Conservation (phyloP, 2,888 invertebrate species). For the Sarcophaga variegata region DNA sequence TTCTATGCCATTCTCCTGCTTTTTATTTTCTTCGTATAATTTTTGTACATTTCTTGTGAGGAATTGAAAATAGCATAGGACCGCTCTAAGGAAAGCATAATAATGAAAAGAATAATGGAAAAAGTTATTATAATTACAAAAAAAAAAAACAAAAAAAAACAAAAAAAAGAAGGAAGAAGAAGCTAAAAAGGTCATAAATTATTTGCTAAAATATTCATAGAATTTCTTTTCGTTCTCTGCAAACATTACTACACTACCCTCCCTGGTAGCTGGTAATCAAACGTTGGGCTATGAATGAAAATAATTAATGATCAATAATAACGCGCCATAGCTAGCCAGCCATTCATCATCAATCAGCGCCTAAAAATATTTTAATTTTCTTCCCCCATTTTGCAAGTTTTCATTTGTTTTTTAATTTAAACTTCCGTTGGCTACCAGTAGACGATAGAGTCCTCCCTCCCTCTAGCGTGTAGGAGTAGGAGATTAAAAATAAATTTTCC, state of each 20-base stretch:
- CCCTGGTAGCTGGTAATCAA: too few species aligned
- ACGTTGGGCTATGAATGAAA: constrained; percentile 41
- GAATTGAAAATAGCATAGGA: constrained; percentile 26
- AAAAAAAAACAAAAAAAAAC: constrained; percentile 1
- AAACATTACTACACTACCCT: background rate
- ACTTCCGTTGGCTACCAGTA: constrained; percentile 3
- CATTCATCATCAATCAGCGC: constrained; percentile 59
- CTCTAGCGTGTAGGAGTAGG: background rate
- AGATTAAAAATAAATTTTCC: constrained; percentile 54
- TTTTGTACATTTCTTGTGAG: constrained; percentile 27
- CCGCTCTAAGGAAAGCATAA: too few species aligned
- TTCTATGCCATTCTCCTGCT: too few species aligned
- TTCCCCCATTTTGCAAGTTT: background rate
- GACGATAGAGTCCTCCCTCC: too few species aligned
- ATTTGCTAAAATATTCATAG: constrained; percentile 58
- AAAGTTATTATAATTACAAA: background rate
- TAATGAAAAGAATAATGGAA: too few species aligned
- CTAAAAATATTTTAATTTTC: constrained; percentile 39
- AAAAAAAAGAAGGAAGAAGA: background rate
- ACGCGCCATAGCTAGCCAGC: constrained; percentile 19
- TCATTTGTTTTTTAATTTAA: constrained; percentile 29
- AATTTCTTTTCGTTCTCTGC: background rate
- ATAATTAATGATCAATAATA: constrained; percentile 67
- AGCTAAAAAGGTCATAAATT: constrained; percentile 59
- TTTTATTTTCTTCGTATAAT: background rate